A percentile compares a stretch with the other conserved stretches of the same genome.
These are phyloP conservation scores for Mythimna ferrago DNA, from an alignment of 2,888 invertebrate genomes.

Conservation along the genomic window DNA sequence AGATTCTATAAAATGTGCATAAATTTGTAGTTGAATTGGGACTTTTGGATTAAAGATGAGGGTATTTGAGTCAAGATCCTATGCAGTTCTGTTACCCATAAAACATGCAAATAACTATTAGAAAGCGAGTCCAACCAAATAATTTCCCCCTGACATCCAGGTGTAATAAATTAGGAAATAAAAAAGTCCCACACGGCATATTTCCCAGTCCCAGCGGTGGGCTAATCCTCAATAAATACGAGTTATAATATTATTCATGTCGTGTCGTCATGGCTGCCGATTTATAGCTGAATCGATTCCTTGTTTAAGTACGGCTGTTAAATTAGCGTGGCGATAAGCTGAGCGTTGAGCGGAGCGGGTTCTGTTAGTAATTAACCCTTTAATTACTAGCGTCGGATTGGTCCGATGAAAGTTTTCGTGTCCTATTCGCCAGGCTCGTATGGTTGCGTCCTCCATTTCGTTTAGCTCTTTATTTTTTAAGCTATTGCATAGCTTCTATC, in stretches of 20 bases:
- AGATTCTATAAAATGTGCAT: no score
- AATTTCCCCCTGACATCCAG: slow-evolving; percentile 39
- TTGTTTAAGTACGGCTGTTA: slow-evolving; percentile 71
- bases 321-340: slow-evolving; percentile 54
- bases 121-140: slow-evolving; percentile 21
- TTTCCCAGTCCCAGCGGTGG: slow-evolving; percentile 65
- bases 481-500: no score
- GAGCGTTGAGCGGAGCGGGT: slow-evolving; percentile 7
- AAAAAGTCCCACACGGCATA: slow-evolving; percentile 56
- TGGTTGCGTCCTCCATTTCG: no score
- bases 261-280: slow-evolving; percentile 82
- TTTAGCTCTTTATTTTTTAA: no score
- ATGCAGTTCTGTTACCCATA: neutral
- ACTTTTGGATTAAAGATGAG: neutral
- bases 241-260: slow-evolving; percentile 84
- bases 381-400: no score
- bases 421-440: no score
- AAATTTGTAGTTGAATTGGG: neutral
- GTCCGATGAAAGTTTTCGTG: no score
- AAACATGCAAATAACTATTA: slow-evolving; percentile 49
- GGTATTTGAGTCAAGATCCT: neutral
- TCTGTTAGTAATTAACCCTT: no score
- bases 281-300: slow-evolving; percentile 84
- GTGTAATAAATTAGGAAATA: slow-evolving; percentile 69
- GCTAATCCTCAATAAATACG: slow-evolving; percentile 83